These are phyloP conservation scores for Formica exsecta DNA, from an alignment of 1,140 invertebrate species.

Conservation along the genomic window DNA sequence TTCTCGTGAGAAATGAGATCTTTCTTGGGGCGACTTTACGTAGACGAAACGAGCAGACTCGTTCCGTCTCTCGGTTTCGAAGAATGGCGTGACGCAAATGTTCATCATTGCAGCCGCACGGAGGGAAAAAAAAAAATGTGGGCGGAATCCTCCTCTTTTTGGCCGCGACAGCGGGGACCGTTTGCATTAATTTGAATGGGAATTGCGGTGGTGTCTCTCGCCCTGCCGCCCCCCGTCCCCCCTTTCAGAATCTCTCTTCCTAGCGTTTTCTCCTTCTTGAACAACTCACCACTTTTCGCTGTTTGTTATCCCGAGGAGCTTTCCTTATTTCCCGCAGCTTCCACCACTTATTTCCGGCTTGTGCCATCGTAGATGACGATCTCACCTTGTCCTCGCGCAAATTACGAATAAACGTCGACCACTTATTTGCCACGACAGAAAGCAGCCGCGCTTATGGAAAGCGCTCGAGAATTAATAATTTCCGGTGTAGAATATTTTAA, in stretches of 20 bases:
- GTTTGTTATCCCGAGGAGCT: constrained; percentile 69
- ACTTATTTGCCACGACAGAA: constrained; percentile 29
- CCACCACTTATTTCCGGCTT: constrained; percentile 64
- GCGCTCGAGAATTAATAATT: constrained; percentile 52
- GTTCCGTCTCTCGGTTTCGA: constrained; percentile 53
- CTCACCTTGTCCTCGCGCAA: constrained; percentile 50
- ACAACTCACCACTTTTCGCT: constrained; percentile 74
- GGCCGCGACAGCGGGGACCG: constrained; percentile 65
- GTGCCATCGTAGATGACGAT: constrained; percentile 49
- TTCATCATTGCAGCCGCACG: constrained; percentile 69
- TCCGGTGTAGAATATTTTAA: constrained; percentile 51
- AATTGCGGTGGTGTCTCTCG: constrained; percentile 72
- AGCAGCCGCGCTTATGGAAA: constrained; percentile 3
- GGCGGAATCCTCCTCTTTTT: constrained; percentile 74
- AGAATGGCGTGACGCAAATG: constrained; percentile 71
- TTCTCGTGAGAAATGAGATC: constrained; percentile 55
- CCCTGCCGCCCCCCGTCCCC: not conserved
- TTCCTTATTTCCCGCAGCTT: constrained; percentile 53
- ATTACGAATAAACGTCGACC: constrained; percentile 57
- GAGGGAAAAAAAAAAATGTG: constrained; percentile 69
- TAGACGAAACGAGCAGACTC: constrained; percentile 34
- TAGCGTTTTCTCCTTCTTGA: constrained; percentile 45
- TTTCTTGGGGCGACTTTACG: constrained; percentile 20
- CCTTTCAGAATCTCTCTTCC: constrained; percentile 8
- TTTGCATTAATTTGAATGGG: constrained; percentile 82